A percentile compares a stretch with the other conserved stretches of the same genome.
phyloP scores from a whole-genome alignment of 2,888 invertebrate species.

The Eristalis tenax region DNA sequence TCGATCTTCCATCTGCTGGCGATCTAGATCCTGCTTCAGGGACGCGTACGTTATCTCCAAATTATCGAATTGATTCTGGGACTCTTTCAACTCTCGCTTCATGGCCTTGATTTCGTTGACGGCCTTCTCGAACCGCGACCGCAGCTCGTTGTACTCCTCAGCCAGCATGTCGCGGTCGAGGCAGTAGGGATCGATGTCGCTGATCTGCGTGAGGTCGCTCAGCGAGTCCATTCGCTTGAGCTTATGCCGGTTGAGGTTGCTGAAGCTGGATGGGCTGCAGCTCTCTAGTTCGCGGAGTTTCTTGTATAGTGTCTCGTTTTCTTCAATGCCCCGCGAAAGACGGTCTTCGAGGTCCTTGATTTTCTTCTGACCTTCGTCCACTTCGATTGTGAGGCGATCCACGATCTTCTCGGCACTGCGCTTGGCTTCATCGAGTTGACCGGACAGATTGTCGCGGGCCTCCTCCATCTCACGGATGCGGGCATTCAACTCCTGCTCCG shows the following conservation, averaged over 20 bases:
- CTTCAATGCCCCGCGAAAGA: constrained; percentile 87
- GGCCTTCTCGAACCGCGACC: constrained; percentile 90
- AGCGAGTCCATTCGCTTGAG: constrained; percentile 88
- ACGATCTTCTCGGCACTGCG: constrained; percentile 87
- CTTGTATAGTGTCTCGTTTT: constrained; percentile 88
- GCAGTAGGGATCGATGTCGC: constrained; percentile 88
- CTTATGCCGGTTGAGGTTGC: constrained; percentile 79
- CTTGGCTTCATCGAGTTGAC: constrained; percentile 86
- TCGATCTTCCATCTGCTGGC: constrained; percentile 84
- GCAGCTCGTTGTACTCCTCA: constrained; percentile 90
- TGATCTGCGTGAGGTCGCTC: constrained; percentile 90
- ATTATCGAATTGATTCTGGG: constrained; percentile 90
- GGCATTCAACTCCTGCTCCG: constrained; percentile 88
- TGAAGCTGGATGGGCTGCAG: constrained; percentile 78
- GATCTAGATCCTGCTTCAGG: constrained; percentile 88
- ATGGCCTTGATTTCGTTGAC: constrained; percentile 91
- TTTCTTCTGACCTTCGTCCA: constrained; percentile 85
- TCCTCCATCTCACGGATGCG: constrained; percentile 88
- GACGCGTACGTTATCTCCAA: constrained; percentile 90
- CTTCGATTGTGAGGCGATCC: constrained; percentile 86
- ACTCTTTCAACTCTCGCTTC: constrained; percentile 90
- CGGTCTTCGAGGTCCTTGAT: constrained; percentile 81
- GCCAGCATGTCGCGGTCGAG: constrained; percentile 89
- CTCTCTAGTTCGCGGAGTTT: constrained; percentile 89
- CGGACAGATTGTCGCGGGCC: constrained; percentile 84